These are phyloP conservation scores for Rhincodon typus DNA, from an alignment of 2,797 vertebrate species.

Conservation along the genomic window DNA sequence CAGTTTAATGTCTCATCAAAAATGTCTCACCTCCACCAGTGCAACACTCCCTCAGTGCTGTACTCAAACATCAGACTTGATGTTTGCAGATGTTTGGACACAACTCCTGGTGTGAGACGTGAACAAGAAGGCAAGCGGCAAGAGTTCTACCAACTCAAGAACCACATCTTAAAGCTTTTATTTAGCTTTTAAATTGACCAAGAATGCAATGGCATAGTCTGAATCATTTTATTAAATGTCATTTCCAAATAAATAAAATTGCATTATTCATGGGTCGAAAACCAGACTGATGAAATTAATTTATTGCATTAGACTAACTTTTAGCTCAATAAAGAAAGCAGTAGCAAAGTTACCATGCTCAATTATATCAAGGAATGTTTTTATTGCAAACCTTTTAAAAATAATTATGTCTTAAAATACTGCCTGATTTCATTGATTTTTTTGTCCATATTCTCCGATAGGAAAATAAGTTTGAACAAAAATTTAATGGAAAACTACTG, in stretches of 20 bases:
- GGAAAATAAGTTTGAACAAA: neutral
- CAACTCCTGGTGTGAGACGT: neutral
- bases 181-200: too few relatives aligned
- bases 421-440: neutral
- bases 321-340: neutral
- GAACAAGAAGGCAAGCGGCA: neutral
- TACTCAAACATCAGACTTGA: neutral
- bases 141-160: neutral
- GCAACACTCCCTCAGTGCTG: neutral
- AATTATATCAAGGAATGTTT: neutral
- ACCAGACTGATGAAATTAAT: neutral
- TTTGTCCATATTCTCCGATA: neutral
- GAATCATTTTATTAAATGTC: neutral
- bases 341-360: neutral
- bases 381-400: neutral
- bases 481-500: neutral
- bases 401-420: neutral
- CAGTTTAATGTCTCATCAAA: neutral
- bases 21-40: neutral
- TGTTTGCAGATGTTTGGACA: neutral
- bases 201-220: neutral
- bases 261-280: neutral
- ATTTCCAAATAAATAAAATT: neutral
- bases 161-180: neutral
- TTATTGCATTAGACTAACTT: neutral